Evolutionary conservation across 1,140 invertebrate species (phyloP).

Genomic region (Diachasmimorpha longicaudata): DNA sequence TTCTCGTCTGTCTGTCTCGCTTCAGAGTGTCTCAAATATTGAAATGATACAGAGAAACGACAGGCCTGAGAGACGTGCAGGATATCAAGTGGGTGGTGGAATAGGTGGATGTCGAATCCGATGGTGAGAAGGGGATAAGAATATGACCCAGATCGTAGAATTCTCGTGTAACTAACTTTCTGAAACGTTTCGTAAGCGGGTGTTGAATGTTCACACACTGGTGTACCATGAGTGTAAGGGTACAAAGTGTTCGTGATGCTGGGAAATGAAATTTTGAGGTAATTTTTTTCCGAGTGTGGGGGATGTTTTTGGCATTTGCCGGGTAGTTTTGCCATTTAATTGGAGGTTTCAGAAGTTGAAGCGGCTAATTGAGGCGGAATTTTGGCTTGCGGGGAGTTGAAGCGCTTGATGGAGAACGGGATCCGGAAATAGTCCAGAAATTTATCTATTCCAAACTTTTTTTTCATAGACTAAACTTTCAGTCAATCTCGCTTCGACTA

Average conservation of each 20-base stretch:
- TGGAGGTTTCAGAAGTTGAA: no score
- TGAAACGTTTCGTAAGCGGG: slow-evolving; percentile 1
- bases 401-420: no score
- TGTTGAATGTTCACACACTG: neutral
- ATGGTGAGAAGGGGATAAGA: neutral
- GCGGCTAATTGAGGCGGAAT: no score
- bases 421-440: no score
- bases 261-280: neutral
- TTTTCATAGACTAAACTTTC: no score
- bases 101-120: neutral
- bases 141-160: slow-evolving; percentile 24
- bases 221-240: neutral
- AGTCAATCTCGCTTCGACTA: no score
- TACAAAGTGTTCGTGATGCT: neutral
- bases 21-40: neutral
- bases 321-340: no score
- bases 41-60: neutral
- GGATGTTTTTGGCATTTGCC: neutral
- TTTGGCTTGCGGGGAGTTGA: no score
- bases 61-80: neutral
- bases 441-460: no score
- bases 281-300: no score
- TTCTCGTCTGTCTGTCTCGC: neutral
- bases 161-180: slow-evolving; percentile 26
- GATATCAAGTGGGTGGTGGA: neutral